A percentile compares a stretch with the other conserved stretches of the same genome.
Conservation (phyloP, 2,113 vertebrate species). For the Merops nubicus region DNA sequence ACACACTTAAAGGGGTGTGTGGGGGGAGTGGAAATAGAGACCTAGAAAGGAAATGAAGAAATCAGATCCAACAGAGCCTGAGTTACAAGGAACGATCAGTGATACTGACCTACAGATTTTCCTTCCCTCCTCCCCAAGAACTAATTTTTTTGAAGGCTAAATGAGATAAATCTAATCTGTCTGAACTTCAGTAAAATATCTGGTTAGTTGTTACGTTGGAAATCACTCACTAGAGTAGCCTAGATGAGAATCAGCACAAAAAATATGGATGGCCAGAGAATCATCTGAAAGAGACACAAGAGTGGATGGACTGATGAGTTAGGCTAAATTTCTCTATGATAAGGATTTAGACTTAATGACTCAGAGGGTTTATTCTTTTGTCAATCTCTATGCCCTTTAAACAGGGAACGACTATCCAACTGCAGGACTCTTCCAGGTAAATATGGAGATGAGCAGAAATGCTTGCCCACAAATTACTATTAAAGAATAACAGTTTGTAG, state of each 20-base stretch:
- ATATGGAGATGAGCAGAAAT: neutral
- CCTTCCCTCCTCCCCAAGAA: neutral
- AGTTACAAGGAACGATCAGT: neutral
- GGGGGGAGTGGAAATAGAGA: neutral
- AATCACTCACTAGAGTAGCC: neutral
- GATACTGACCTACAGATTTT: neutral
- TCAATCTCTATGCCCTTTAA: neutral
- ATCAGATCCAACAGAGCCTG: neutral
- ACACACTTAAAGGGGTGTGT: neutral
- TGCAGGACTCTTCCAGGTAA: neutral
- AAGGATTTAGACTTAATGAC: neutral
- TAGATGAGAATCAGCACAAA: neutral
- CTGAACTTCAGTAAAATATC: neutral
- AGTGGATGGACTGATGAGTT: neutral
- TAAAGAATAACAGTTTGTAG: neutral
- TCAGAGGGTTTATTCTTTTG: neutral
- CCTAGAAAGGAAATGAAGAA: neutral
- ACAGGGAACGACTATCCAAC: neutral
- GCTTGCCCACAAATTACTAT: neutral
- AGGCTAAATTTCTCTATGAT: neutral
- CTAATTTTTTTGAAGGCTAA: neutral
- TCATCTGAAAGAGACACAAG: neutral
- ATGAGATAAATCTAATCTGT: neutral
- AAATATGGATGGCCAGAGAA: neutral
- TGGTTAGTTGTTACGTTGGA: neutral